Conservation (phyloP, 1,140 invertebrate species). For the Drosophila nannoptera region DNA sequence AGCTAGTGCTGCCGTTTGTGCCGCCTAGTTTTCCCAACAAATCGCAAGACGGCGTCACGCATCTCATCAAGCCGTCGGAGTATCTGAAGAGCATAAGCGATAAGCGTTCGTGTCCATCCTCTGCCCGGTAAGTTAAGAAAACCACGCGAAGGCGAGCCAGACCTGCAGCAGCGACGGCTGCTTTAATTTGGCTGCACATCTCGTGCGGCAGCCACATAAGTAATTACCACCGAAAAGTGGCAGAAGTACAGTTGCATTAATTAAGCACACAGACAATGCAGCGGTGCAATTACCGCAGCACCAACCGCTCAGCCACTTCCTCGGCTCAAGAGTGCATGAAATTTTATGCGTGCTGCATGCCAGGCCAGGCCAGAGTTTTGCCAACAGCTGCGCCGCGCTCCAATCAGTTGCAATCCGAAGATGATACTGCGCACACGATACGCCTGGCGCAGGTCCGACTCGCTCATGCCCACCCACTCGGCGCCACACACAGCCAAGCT, state of each 20-base stretch:
- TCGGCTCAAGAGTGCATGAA: conserved; percentile 72
- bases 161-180: neutral
- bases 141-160: neutral
- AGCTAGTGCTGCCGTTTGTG: conserved; percentile 91
- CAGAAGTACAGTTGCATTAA: conserved; percentile 67
- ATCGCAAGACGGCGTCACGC: conserved; percentile 83
- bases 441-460: conserved; percentile 70
- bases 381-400: conserved; percentile 2
- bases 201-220: conserved; percentile 57
- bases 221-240: conserved; percentile 62
- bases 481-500: neutral
- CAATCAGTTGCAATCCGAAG: conserved; percentile 67
- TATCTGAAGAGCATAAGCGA: conserved; percentile 90
- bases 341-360: conserved; percentile 76
- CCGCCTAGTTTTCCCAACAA: conserved; percentile 90
- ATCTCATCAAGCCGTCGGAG: conserved; percentile 93
- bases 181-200: conserved; percentile 56
- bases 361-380: conserved; percentile 35
- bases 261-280: conserved; percentile 48
- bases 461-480: neutral
- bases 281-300: conserved; percentile 11
- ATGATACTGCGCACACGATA: conserved; percentile 76
- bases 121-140: conserved; percentile 78
- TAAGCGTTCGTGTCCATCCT: conserved; percentile 81
- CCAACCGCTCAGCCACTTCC: conserved; percentile 41